Base-by-base conservation (phyloP, 2,888 invertebrate species). In the Dromius quadrimaculatus region DNA sequence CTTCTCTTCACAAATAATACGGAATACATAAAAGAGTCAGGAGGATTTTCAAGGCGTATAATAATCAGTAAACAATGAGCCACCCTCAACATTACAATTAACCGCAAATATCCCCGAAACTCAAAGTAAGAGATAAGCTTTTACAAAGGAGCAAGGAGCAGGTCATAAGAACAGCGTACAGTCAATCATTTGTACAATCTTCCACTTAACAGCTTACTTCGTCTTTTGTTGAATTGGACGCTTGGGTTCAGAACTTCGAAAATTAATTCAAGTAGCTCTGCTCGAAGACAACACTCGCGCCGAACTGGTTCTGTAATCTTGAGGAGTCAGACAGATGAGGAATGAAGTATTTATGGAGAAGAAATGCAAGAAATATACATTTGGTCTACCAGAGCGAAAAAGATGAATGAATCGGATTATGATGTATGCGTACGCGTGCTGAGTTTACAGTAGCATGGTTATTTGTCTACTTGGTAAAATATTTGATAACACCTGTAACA, bases 231-330 rank as follows among this genome's bases (percentile, higher is more conserved):
- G 8, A n/a, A 11, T 34, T 47, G 64, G 34, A 11, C 34, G 11
- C 6, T 19, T 64, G 50, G 47, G 32, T 64, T 64, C 47, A 47
- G 47, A 64, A 64, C 34, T 64, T 64, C 32, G 64, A 64, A 64
- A 63, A 64, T 64, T 64, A 64, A 64, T 64, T 64, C 64, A 64
- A 64, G 64, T 64, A 64, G 64, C 64, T 64, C 32, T 43, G 63
- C 43, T 41, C 13, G 43, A 22, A 43, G 43, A 63, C 64, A 45
- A 32, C 64, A 43, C 64, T 47, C 19, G 20, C 17, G 19, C 45
- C 50, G 64, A 64, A 64, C 64, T 64, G 64, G 64, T 64, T 64
- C 32, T 64, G 64, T 64, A 64, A 64, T 64, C 63, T 63, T 45
- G 11, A 3, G 13, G 13, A 63, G 45, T 45, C 20, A 45, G 28